Conservation (phyloP, 2,888 invertebrate genomes). For the Tenthredo distinguenda region DNA sequence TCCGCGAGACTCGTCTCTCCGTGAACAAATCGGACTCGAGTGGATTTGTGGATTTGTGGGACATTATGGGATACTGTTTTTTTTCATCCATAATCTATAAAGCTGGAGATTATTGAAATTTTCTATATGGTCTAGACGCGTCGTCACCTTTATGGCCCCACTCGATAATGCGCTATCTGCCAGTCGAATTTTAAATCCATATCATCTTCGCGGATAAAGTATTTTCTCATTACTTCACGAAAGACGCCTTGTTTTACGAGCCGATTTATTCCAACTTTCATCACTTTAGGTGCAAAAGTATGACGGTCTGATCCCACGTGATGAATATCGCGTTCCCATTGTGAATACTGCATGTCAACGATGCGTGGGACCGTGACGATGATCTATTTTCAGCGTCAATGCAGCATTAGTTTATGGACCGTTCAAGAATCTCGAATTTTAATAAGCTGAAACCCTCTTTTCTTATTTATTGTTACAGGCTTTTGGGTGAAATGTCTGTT, state of each 20-base stretch:
- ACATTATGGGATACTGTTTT: not conserved
- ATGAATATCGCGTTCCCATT: not conserved
- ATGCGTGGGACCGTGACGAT: not conserved
- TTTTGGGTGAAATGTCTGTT: conserved; percentile 83
- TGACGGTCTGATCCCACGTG: not conserved
- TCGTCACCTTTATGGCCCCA: not conserved
- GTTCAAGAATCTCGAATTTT: not conserved
- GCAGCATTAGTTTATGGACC: not conserved
- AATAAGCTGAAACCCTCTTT: not conserved
- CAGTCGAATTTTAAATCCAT: not conserved
- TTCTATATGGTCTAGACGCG: conserved; percentile 10
- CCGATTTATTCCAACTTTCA: not conserved
- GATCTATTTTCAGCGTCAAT: not conserved
- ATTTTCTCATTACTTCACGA: not conserved
- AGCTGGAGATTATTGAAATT: conserved; percentile 32
- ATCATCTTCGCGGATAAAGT: not conserved
- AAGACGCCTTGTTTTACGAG: not conserved
- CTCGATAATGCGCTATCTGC: not conserved
- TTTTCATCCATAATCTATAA: not conserved
- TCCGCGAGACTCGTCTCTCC: not conserved
- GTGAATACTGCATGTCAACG: not conserved
- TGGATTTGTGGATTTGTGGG: not conserved
- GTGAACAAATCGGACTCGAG: not conserved
- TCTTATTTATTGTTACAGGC: conserved; percentile 77
- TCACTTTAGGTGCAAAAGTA: not conserved